Base-by-base conservation (phyloP, 2,113 vertebrate genomes). In the Mobula birostris region DNA sequence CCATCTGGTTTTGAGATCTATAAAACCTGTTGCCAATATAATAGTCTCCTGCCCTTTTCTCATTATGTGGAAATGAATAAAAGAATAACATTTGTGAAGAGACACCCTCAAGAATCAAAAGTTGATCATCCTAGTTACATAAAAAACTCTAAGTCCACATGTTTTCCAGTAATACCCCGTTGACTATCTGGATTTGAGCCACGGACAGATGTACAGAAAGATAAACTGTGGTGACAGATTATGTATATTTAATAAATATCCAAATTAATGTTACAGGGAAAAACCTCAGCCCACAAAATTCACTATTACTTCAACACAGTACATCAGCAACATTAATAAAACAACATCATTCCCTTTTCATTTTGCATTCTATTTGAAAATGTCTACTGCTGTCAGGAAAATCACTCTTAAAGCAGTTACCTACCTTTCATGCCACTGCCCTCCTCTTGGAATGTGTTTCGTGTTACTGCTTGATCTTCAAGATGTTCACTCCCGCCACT, bases 351-450 rank as follows among this genome's bases (percentile, higher is more conserved):
- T 48, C 12, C 15, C 63, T 70, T 14, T 70, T 70, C 90, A 72
- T 32, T 90, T 90, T 93, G 9, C 36, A 74, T 70, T 56, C 24
- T 76, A 12, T 48, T 93, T 29, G 32, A 32, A 40, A 56, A 11
- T 76, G 6, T 93, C 63, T 40, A 61, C 63, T 79, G 24, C 27
- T 58, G 40, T 94, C 58, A 21, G 61, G 77, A 82, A 94, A 56
- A 94, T 29, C 77, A 94, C 36, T 80, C 78, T 36, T 63, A 94
- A 27, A 80, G 27, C 58, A 90, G n/a, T 79, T 66, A 95, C 97
- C 98, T 97, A 99, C 99, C 99, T 97, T 98, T 98, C 99, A 99
- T 99, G 95, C 99, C 99, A 96, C 98, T 99, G 96, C 98, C 98
- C 96, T 99, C 98, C 96, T 99, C 98, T 95, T 98, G 98, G 97